Conservation (phyloP, 2,888 invertebrate genomes). For the Philereme transversata region DNA sequence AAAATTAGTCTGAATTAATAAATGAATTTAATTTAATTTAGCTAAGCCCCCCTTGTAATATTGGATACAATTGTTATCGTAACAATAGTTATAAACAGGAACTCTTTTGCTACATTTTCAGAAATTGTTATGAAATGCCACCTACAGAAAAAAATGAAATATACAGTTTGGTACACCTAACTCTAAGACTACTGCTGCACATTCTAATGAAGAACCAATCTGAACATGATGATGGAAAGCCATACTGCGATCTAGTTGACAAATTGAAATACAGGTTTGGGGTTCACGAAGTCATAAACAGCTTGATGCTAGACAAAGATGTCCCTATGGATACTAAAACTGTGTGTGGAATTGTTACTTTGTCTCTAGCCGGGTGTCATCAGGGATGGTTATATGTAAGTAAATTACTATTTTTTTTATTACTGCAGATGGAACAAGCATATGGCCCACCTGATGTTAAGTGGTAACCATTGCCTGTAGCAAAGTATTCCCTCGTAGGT, state of each 20-base stretch:
- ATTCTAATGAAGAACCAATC: constrained; percentile 52
- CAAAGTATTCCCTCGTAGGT: too few species aligned
- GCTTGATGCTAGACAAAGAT: constrained; percentile 71
- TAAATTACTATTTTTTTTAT: too few species aligned
- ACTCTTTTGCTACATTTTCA: too few species aligned
- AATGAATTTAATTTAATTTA: too few species aligned
- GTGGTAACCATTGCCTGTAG: too few species aligned
- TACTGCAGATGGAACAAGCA: too few species aligned
- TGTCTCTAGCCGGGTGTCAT: constrained; percentile 77
- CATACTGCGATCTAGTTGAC: background rate
- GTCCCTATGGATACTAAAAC: constrained; percentile 87
- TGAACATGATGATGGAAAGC: background rate
- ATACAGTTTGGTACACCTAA: constrained; percentile 58
- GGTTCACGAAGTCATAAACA: constrained; percentile 40
- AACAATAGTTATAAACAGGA: too few species aligned
- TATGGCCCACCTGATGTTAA: too few species aligned
- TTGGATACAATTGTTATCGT: too few species aligned
- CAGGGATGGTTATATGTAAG: constrained; percentile 20
- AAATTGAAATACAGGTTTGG: background rate
- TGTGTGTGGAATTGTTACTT: constrained; percentile 84
- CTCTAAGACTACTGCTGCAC: constrained; percentile 58
- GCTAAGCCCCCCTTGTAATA: too few species aligned
- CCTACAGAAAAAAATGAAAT: constrained; percentile 69
- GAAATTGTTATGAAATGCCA: constrained; percentile 1
- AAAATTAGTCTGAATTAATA: too few species aligned